These are phyloP conservation scores for Sebastes schlegelii DNA, from an alignment of 2,113 vertebrate genomes.

Conservation along the genomic window DNA sequence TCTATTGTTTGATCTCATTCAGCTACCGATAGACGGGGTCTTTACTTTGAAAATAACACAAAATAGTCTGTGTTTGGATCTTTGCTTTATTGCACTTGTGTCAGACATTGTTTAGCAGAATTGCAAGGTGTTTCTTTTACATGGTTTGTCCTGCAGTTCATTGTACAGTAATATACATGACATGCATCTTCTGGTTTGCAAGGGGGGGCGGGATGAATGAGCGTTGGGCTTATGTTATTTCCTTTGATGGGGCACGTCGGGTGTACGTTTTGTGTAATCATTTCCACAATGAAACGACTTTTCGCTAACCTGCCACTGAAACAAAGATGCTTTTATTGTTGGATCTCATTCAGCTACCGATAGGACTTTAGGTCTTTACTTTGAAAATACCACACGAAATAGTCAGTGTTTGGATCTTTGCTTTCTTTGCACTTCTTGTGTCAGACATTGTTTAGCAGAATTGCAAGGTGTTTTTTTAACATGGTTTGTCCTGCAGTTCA, in stretches of 20 bases:
- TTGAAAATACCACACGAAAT: background rate
- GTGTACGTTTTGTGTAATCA: too few relatives aligned
- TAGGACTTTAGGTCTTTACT: background rate
- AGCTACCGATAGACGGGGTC: background rate
- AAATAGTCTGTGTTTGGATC: fast-evolving
- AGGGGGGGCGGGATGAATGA: slow-evolving; percentile 60
- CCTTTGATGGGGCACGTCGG: too few relatives aligned
- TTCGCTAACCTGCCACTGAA: too few relatives aligned
- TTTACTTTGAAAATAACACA: background rate
- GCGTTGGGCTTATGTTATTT: slow-evolving; percentile 6
- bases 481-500: slow-evolving; percentile 37
- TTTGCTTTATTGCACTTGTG: background rate
- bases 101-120: background rate
- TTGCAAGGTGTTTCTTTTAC: background rate
- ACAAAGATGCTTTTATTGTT: background rate
- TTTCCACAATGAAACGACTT: too few relatives aligned
- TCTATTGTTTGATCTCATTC: background rate
- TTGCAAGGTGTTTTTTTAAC: background rate
- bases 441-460: background rate
- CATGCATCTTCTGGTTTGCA: slow-evolving; percentile 58
- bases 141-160: slow-evolving; percentile 37
- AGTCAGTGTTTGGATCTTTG: fast-evolving
- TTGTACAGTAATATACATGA: slow-evolving; percentile 66
- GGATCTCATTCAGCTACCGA: background rate
- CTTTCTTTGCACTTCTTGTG: background rate